Percentiles rank a stretch among this genome's conserved stretches.
These are phyloP conservation scores for Hormaphis cornu DNA, from an alignment of 1,140 invertebrate genomes.

Conservation along the genomic window DNA sequence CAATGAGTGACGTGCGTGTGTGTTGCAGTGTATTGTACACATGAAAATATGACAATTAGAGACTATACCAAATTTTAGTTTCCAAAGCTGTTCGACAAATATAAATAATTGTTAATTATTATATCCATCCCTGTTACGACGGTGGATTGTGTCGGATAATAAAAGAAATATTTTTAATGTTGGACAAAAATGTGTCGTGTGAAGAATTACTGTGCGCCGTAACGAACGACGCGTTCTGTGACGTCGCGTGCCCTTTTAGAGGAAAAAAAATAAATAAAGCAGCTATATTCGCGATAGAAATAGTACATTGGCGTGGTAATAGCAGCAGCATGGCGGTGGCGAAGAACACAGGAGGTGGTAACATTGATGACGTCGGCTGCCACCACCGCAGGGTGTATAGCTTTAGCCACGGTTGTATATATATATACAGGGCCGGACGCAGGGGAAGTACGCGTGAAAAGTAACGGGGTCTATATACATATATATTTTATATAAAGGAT, in stretches of 20 bases:
- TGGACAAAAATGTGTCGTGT: no score
- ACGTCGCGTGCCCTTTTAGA: not conserved
- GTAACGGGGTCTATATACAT: not conserved
- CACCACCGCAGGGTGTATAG: not conserved
- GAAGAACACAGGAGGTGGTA: not conserved
- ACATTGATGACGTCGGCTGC: conserved; percentile 15
- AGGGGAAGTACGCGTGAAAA: conserved; percentile 1
- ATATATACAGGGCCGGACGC: conserved; percentile 3
- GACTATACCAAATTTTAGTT: no score
- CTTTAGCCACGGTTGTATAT: conserved; percentile 11
- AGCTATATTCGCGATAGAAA: not conserved
- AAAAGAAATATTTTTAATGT: no score
- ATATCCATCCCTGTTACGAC: no score
- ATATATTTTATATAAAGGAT: not conserved
- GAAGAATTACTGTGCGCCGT: not conserved
- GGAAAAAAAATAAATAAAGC: not conserved
- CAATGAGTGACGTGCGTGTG: no score
- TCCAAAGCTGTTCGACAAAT: no score
- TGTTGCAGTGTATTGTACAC: no score
- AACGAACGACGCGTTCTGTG: not conserved
- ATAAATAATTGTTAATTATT: no score
- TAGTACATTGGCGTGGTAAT: not conserved
- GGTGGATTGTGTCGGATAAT: no score
- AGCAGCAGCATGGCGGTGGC: not conserved
- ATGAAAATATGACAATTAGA: no score